Evolutionary conservation across 2,113 vertebrate species (phyloP).

Genomic region (Dendropsophus ebraccatus): DNA sequence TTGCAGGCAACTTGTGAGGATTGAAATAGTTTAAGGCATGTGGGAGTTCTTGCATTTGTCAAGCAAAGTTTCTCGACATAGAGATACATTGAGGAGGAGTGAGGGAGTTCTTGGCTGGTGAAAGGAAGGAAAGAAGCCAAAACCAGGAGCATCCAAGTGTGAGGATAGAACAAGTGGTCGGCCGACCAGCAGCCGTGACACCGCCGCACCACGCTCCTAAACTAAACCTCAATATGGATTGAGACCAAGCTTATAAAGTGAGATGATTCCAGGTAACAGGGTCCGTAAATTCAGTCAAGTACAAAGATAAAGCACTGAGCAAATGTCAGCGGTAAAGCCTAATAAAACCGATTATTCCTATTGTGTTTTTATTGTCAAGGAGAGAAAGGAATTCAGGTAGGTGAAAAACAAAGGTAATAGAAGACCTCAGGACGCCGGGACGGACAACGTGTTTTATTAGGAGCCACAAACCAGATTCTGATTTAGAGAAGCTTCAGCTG

Average conservation of each 20-base stretch:
- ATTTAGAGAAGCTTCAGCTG: not conserved
- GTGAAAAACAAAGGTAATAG: not conserved
- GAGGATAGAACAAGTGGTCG: not conserved
- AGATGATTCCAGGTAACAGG: not conserved
- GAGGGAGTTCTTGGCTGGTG: too few species aligned
- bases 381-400: not conserved
- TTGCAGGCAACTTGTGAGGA: too few species aligned
- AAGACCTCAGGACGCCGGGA: not conserved
- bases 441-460: not conserved
- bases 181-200: not conserved
- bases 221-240: not conserved
- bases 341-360: slow-evolving; percentile 6
- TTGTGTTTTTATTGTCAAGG: not conserved
- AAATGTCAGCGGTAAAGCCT: slow-evolving; percentile 25
- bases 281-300: not conserved
- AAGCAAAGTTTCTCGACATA: too few species aligned
- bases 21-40: too few species aligned
- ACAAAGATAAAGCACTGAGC: slow-evolving; percentile 13
- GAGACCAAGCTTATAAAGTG: not conserved
- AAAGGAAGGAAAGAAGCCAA: not conserved
- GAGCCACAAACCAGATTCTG: not conserved
- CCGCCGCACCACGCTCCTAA: too few species aligned
- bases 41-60: too few species aligned
- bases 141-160: not conserved
- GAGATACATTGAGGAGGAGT: too few species aligned